Evolutionary conservation across 2,113 vertebrate species (phyloP).

Genomic region (Xenopus tropicalis): UCB_Xtro_10.0 CM004451.2:673501-674000

Average conservation of each 20-base stretch:
- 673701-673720: slow-evolving; percentile 33
- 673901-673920: background rate
- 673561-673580: slow-evolving; percentile 30
- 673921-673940: background rate
- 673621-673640: slow-evolving; percentile 25
- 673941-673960: background rate
- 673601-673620: slow-evolving; percentile 30
- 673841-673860: background rate
- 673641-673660: slow-evolving; percentile 22
- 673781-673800: no score
- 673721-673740: slow-evolving; percentile 27
- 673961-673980: background rate
- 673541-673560: slow-evolving; percentile 25
- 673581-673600: background rate
- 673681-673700: slow-evolving; percentile 24
- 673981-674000: background rate
- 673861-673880: background rate
- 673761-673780: background rate
- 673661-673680: slow-evolving; percentile 26
- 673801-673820: background rate
- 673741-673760: slow-evolving; percentile 1
- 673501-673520: slow-evolving; percentile 17
- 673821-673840: no score
- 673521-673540: slow-evolving; percentile 27
- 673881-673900: background rate